These are phyloP conservation scores for Lepus americanus DNA, from an alignment of 2,113 vertebrate species.

Conservation along the genomic window DNA sequence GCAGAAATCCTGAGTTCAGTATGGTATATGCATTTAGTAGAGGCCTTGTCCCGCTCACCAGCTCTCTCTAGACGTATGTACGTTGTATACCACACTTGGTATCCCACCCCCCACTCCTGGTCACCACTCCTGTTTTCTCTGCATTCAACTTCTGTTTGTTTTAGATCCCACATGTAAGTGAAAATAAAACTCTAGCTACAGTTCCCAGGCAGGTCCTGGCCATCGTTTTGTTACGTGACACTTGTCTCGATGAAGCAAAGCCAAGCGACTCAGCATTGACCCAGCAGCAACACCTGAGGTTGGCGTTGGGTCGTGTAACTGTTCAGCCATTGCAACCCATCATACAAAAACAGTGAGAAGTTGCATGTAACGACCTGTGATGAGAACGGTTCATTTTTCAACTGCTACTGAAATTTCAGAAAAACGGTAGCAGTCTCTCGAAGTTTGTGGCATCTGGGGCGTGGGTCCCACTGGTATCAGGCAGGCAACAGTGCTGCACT, in stretches of 20 bases:
- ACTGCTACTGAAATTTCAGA: background rate
- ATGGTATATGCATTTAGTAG: accelerated
- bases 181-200: background rate
- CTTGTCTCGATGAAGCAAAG: background rate
- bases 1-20: too few relatives aligned
- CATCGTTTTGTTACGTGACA: accelerated
- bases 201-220: background rate
- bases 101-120: too few relatives aligned
- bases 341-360: background rate
- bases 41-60: accelerated
- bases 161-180: background rate
- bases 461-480: background rate
- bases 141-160: background rate
- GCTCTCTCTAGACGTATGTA: background rate
- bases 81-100: accelerated
- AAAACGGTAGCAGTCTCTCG: background rate
- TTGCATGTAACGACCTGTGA: too few relatives aligned
- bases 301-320: accelerated
- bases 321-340: accelerated
- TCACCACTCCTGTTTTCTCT: too few relatives aligned
- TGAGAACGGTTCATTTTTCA: background rate
- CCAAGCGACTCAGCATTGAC: too few relatives aligned
- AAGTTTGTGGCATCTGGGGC: accelerated
- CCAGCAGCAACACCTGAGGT: background rate
- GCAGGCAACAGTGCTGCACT: background rate